These are phyloP conservation scores for Phasia obesa DNA, from an alignment of 2,888 invertebrate genomes.

Conservation along the genomic window DNA sequence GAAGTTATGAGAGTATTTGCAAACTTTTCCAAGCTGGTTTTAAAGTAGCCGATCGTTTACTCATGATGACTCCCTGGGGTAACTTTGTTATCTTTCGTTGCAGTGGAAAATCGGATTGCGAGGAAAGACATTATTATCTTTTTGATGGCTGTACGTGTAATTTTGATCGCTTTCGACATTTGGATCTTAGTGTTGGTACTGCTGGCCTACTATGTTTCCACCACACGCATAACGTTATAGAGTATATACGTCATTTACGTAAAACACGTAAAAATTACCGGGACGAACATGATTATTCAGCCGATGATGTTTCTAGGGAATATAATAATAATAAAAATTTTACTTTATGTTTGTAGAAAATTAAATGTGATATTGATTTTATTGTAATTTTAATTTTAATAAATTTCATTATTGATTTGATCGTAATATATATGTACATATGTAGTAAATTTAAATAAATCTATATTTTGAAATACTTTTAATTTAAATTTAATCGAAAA, in stretches of 20 bases:
- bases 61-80: slow-evolving; percentile 81
- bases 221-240: slow-evolving; percentile 74
- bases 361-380: neutral
- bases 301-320: slow-evolving; percentile 75
- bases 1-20: slow-evolving; percentile 78
- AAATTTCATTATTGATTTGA: no score
- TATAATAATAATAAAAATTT: slow-evolving; percentile 65
- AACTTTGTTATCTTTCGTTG: slow-evolving; percentile 80
- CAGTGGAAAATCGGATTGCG: neutral
- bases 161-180: slow-evolving; percentile 78
- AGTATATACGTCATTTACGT: slow-evolving; percentile 77
- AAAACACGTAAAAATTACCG: slow-evolving; percentile 70
- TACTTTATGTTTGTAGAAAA: slow-evolving; percentile 38
- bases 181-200: slow-evolving; percentile 80
- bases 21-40: slow-evolving; percentile 77
- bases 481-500: neutral
- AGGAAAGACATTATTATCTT: slow-evolving; percentile 73
- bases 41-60: slow-evolving; percentile 78
- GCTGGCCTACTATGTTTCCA: slow-evolving; percentile 78
- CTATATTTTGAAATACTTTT: neutral
- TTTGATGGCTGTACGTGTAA: slow-evolving; percentile 81
- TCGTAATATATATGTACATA: neutral
- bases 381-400: neutral
- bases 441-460: neutral
- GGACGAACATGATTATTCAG: slow-evolving; percentile 16